Percentiles rank a stretch among this genome's conserved stretches.
These are phyloP conservation scores for Hemithea aestivaria DNA, from an alignment of 2,888 invertebrate species.

Conservation along the genomic window DNA sequence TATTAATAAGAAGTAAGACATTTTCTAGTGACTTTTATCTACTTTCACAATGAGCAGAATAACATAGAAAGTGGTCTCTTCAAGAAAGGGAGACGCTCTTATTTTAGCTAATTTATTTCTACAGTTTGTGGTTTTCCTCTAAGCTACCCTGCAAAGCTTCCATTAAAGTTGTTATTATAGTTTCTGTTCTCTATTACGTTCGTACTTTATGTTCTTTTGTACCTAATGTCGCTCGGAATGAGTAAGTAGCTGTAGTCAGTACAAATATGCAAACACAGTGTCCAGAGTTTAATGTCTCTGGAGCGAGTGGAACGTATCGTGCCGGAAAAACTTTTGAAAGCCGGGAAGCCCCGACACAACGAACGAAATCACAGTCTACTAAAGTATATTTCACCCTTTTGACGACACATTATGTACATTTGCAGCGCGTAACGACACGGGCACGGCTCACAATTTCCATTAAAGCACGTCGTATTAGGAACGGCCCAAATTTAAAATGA, in stretches of 20 bases:
- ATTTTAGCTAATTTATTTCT: too few species aligned
- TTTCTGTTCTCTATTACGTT: too few species aligned
- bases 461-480: slow-evolving; percentile 54
- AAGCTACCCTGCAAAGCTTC: too few species aligned
- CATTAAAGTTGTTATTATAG: too few species aligned
- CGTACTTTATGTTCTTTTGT: too few species aligned
- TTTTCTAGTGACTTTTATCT: too few species aligned
- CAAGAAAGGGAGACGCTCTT: too few species aligned
- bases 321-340: slow-evolving; percentile 66
- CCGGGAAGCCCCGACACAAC: slow-evolving; percentile 51
- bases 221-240: too few species aligned
- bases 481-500: slow-evolving; percentile 50
- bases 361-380: slow-evolving; percentile 71
- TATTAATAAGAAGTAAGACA: too few species aligned
- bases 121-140: too few species aligned
- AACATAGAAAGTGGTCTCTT: too few species aligned
- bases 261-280: slow-evolving; percentile 11
- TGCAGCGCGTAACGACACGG: slow-evolving; percentile 75
- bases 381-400: slow-evolving; percentile 78
- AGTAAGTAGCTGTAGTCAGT: slow-evolving; percentile 7
- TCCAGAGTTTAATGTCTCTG: slow-evolving; percentile 32
- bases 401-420: slow-evolving; percentile 78
- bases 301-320: slow-evolving; percentile 53
- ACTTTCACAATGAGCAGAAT: too few species aligned
- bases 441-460: slow-evolving; percentile 77